Percentiles rank a stretch among this genome's conserved stretches.
These are phyloP conservation scores for Plecturocebus donacophilus DNA, from an alignment of 2,113 vertebrate genomes.

Conservation along the genomic window DNA sequence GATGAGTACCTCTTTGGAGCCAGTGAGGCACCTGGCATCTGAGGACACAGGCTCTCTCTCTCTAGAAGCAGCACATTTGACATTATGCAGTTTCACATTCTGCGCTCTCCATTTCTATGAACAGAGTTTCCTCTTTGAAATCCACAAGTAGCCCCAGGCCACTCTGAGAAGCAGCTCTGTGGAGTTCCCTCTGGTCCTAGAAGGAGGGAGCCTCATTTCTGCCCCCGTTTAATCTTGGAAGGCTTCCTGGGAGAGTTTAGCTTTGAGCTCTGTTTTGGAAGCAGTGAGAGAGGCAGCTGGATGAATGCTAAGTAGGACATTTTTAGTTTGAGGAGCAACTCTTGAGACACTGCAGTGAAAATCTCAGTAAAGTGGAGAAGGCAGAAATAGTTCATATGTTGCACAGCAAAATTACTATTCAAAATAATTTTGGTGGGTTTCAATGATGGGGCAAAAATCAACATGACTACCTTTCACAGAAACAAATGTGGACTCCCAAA, in stretches of 20 bases:
- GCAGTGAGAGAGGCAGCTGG: slow-evolving; percentile 59
- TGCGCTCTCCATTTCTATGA: slow-evolving; percentile 45
- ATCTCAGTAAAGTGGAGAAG: neutral
- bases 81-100: neutral
- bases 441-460: neutral
- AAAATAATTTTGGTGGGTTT: neutral
- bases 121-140: slow-evolving; percentile 64
- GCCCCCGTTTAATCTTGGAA: slow-evolving; percentile 74
- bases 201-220: slow-evolving; percentile 62
- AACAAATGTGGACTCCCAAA: slow-evolving; percentile 34
- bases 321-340: slow-evolving; percentile 71
- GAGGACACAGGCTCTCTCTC: neutral
- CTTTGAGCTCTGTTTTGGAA: slow-evolving; percentile 73
- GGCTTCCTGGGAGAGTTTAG: slow-evolving; percentile 76
- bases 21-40: neutral
- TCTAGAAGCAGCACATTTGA: neutral
- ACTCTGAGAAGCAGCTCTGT: neutral
- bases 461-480: neutral
- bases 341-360: slow-evolving; percentile 63
- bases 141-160: slow-evolving; percentile 52
- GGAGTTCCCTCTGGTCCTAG: slow-evolving; percentile 53
- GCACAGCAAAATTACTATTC: slow-evolving; percentile 35
- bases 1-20: neutral
- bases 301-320: slow-evolving; percentile 74
- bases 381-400: slow-evolving; percentile 57